Evolutionary conservation across 2,888 invertebrate species (phyloP).

Genomic region (Limnephilus marmoratus): DNA sequence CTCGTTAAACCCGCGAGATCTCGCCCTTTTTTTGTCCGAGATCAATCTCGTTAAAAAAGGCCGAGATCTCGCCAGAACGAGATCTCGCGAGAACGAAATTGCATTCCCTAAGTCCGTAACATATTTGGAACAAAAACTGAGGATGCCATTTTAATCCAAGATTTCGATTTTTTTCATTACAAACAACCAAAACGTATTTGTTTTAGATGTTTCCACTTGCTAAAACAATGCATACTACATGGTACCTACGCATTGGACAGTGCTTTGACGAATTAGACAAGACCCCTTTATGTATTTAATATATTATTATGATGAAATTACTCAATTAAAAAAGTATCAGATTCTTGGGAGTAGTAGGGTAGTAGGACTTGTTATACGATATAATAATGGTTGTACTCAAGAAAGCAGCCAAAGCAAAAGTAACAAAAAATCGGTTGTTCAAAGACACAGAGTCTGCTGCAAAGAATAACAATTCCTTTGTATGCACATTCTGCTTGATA

Average conservation of each 20-base stretch:
- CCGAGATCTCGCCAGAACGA: too few species aligned
- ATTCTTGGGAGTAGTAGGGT: neutral
- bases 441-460: slow-evolving; percentile 2
- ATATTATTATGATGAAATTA: neutral
- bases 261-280: neutral
- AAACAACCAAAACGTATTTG: neutral
- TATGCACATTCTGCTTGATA: slow-evolving; percentile 41
- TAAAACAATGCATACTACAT: too few species aligned
- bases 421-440: neutral
- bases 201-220: too few species aligned
- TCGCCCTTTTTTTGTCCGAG: too few species aligned
- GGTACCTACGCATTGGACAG: too few species aligned
- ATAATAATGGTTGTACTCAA: neutral
- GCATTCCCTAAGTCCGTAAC: too few species aligned
- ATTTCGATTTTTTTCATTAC: neutral
- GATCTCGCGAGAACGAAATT: too few species aligned
- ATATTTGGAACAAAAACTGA: neutral
- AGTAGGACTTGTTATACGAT: neutral
- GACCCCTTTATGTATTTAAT: too few species aligned
- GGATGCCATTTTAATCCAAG: neutral
- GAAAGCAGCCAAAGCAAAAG: neutral
- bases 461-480: slow-evolving; percentile 25
- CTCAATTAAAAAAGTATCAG: neutral
- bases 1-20: too few species aligned
- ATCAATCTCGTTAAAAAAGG: too few species aligned